Evolutionary conservation across 2,113 vertebrate species (phyloP), one percentile per base, ranked within the genome.

Genomic region (Synodontis membranacea): DNA sequence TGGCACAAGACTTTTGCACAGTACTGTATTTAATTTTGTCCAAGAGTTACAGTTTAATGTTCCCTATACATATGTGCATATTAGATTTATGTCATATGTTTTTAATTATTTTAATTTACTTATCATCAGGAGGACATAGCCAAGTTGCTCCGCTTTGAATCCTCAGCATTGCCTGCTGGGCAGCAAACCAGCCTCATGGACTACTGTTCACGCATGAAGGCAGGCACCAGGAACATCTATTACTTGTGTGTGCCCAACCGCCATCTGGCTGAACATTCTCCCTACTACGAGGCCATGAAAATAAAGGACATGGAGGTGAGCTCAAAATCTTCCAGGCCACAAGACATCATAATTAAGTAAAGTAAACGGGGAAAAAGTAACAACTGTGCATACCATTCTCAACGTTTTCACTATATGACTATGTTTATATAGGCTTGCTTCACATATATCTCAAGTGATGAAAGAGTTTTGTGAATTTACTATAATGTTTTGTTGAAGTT

Each of bases 241-340:
- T 99, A 99, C 93, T 93, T 99, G 89, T 99, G 98, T 0, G 93
- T 96, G 0, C 98, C 98, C 86, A 99, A 91, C 93, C 95, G 98
- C 7, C 96, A 97, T 86, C 95, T 99, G 42, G 98, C 98, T 0
- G 95, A 99, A 90, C 96, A 97, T 87, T 99, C 98, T 0, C 97
- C 98, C 0, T 99, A 99, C 95, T 99, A 94, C 0, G 98, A 99
- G 92, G 98, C 98, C 92, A 97, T 98, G 97, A 97, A 97, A 89
- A 95, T 96, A 92, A 99, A 99, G 78, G 95, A 98, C 87, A 97
- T 93, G 89, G 98, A 99, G 97, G 98, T 98, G 87, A 89, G 95
- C 89, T 11, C 34, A 79, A 4, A n/a, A 1, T 56, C 28, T 28
- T 68, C 5, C 74, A 48, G 14, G 74, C 50, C 44, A 76, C 28